Evolutionary conservation across 1,140 invertebrate genomes (phyloP).

Genomic region (Pantala flavescens): DNA sequence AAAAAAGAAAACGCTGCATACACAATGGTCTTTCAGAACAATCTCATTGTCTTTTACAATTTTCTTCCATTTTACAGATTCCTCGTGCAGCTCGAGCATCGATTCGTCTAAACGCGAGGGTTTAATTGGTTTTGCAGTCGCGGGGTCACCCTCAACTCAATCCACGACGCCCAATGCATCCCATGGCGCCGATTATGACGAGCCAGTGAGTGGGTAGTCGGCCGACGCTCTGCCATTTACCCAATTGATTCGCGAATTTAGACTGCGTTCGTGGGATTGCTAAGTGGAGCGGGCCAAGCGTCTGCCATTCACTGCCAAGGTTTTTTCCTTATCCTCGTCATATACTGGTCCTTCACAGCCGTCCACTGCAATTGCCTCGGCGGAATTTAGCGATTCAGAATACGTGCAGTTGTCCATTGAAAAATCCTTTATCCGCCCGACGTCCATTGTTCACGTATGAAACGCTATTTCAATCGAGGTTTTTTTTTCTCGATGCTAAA

Average conservation of each 20-base stretch:
- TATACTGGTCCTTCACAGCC: too few species aligned
- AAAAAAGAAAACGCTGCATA: too few species aligned
- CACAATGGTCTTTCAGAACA: too few species aligned
- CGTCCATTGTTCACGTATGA: too few species aligned
- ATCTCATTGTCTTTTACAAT: neutral
- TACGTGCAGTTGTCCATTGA: too few species aligned
- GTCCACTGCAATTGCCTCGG: too few species aligned
- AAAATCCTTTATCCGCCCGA: too few species aligned
- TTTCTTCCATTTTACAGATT: neutral
- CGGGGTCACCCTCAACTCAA: neutral
- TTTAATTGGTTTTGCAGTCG: constrained; percentile 2
- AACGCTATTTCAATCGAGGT: too few species aligned
- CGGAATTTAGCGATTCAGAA: too few species aligned
- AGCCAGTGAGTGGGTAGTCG: neutral
- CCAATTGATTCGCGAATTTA: neutral
- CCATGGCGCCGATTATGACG: constrained; percentile 1
- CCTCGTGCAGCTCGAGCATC: neutral
- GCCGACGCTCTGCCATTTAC: neutral
- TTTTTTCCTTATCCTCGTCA: neutral
- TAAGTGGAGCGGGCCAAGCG: neutral
- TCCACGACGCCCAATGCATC: neutral
- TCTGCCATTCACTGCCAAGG: neutral
- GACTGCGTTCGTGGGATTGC: neutral
- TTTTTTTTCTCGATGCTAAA: too few species aligned
- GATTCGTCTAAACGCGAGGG: neutral